Percentiles rank a stretch among this genome's conserved stretches.
phyloP scores from a whole-genome alignment of 2,888 invertebrate species.

The Ectemnius cavifrons region DNA sequence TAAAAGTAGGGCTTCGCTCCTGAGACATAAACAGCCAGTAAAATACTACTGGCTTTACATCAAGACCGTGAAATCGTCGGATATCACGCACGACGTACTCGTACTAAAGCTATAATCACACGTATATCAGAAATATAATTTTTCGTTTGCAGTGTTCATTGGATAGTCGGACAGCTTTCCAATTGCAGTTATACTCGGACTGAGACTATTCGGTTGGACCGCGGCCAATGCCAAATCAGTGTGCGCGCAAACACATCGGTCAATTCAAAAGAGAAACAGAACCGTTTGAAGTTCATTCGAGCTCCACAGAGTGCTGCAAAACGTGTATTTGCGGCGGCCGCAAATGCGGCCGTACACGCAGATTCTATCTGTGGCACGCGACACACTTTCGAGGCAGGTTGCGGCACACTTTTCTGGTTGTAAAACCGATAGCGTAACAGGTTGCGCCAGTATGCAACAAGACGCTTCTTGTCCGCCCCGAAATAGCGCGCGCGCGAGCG shows the following conservation, averaged over 20 bases:
- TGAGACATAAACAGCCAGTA: too few relatives aligned
- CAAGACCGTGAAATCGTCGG: too few relatives aligned
- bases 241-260: conserved; percentile 16
- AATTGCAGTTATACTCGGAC: too few relatives aligned
- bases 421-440: conserved; percentile 47
- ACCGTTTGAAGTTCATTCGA: conserved; percentile 23
- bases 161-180: too few relatives aligned
- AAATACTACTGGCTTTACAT: too few relatives aligned
- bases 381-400: conserved; percentile 38
- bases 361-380: conserved; percentile 19
- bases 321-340: neutral
- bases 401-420: conserved; percentile 35
- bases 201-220: conserved; percentile 29
- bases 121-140: too few relatives aligned
- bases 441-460: conserved; percentile 20
- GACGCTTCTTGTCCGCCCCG: conserved; percentile 4
- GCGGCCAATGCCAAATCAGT: conserved; percentile 43
- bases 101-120: too few relatives aligned
- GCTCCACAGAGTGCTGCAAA: conserved; percentile 1
- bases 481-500: conserved; percentile 5
- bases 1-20: too few relatives aligned
- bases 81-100: too few relatives aligned
- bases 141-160: too few relatives aligned
- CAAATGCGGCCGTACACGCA: neutral
- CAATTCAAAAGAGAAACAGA: conserved; percentile 5